Base-by-base conservation (phyloP, 2,113 vertebrate species). In the Mionectes macconnelli region DNA sequence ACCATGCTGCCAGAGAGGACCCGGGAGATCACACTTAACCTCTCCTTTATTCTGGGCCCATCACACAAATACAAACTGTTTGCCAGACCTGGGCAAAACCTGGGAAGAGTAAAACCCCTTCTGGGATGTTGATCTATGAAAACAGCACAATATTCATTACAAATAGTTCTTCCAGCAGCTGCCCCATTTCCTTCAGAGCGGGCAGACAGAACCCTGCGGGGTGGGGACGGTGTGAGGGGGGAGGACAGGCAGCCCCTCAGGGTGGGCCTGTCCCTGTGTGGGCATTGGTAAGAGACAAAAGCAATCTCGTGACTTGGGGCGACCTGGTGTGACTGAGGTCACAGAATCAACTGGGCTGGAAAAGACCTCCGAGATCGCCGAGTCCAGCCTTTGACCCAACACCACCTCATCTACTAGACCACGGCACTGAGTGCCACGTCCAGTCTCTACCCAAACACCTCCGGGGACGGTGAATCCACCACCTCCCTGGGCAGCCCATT, bases 141-240 rank as follows among this genome's bases (percentile, higher is more conserved):
- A 76, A 18, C 4, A 55, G 37, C 14, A 27, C 47, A 5, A 3
- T 9, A 39, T 8, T 12, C 12, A 18, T 0, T 15, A 10, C 2
- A 30, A 44, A 11, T 0, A 25, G 24, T 6, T 22, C 55, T 47
- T 21, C 53, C 10, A 18, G 18, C 8, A 28, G 62, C 57, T 4
- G 31, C 66, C 59, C 8, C 3, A 12, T 42, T 50, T 19, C 4
- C 3, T 57, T 19, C 39, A 0, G 28, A 0, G 47, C 24, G 7
- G 42, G 16, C 8, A 19, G 3, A 35, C 10, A 7, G 25, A 23
- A 3, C 13, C 8, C 27, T 10, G 35, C 7, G 14, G 10, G 33
- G 30, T 39, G 7, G 8, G 12, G 20, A 37, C 5, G 31, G 19
- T 4, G 42, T 5, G 73, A 31, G 45, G 22, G 60, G 14, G 6